Percentiles rank a stretch among this genome's conserved stretches.
phyloP scores from a whole-genome alignment of 2,888 invertebrate genomes.

The Polylopha cassiicola region DNA sequence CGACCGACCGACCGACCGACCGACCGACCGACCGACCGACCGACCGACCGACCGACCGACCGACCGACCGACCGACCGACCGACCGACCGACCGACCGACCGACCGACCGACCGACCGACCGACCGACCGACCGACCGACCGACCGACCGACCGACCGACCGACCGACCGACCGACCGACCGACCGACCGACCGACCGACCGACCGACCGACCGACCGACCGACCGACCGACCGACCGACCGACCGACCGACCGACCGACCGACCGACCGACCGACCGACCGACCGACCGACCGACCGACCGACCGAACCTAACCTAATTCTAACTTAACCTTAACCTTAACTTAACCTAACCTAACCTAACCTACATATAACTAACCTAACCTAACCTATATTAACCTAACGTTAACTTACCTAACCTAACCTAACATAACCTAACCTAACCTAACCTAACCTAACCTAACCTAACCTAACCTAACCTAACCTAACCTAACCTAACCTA shows the following conservation, averaged over 20 bases:
- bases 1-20: slow-evolving; percentile 6
- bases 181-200: slow-evolving; percentile 3
- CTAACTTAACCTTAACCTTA: slow-evolving; percentile 22
- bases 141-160: slow-evolving; percentile 3
- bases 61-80: slow-evolving; percentile 5
- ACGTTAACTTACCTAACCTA: slow-evolving; percentile 3
- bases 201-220: slow-evolving; percentile 1
- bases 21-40: slow-evolving; percentile 1
- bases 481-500: slow-evolving; percentile 18
- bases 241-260: not conserved
- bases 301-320: slow-evolving; percentile 13
- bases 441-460: slow-evolving; percentile 12
- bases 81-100: too few relatives aligned
- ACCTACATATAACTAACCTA: slow-evolving; percentile 1
- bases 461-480: slow-evolving; percentile 16
- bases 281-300: slow-evolving; percentile 1
- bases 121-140: slow-evolving; percentile 8
- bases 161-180: slow-evolving; percentile 10
- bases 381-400: not conserved
- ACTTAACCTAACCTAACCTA: slow-evolving; percentile 22
- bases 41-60: slow-evolving; percentile 4
- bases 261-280: slow-evolving; percentile 1
- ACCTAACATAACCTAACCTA: slow-evolving; percentile 5
- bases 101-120: slow-evolving; percentile 5
- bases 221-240: slow-evolving; percentile 1